These are phyloP conservation scores for Calyptommatus sinebrachiatus DNA, from an alignment of 2,113 vertebrate species.

Conservation along the genomic window DNA sequence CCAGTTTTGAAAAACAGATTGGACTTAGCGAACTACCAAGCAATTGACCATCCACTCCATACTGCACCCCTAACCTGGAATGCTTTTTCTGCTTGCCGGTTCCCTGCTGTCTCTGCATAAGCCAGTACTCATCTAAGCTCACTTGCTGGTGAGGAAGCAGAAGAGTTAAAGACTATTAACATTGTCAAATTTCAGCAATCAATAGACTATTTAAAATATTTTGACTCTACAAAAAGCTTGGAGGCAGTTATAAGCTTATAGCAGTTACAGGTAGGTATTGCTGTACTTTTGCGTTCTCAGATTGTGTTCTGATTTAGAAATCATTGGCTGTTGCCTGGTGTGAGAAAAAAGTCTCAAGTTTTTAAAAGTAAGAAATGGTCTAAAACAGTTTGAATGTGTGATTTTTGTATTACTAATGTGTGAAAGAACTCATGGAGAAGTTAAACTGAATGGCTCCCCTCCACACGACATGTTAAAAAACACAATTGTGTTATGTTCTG, in stretches of 20 bases:
- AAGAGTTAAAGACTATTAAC: not conserved
- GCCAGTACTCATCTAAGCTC: no score
- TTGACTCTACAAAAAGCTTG: not conserved
- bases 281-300: not conserved
- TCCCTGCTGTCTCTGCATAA: no score
- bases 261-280: not conserved
- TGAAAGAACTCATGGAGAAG: not conserved
- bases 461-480: no score
- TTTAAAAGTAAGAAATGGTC: not conserved
- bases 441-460: not conserved
- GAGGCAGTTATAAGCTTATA: not conserved
- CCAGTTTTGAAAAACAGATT: no score
- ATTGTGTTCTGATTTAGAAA: not conserved
- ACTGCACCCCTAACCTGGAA: no score
- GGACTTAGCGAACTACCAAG: no score
- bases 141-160: no score
- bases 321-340: not conserved
- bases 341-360: not conserved
- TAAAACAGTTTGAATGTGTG: not conserved
- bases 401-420: not conserved
- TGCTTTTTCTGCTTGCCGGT: no score
- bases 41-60: no score
- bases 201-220: not conserved
- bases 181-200: not conserved
- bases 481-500: no score